These are phyloP conservation scores for Asobara japonica DNA, from an alignment of 1,140 invertebrate species.

Conservation along the genomic window DNA sequence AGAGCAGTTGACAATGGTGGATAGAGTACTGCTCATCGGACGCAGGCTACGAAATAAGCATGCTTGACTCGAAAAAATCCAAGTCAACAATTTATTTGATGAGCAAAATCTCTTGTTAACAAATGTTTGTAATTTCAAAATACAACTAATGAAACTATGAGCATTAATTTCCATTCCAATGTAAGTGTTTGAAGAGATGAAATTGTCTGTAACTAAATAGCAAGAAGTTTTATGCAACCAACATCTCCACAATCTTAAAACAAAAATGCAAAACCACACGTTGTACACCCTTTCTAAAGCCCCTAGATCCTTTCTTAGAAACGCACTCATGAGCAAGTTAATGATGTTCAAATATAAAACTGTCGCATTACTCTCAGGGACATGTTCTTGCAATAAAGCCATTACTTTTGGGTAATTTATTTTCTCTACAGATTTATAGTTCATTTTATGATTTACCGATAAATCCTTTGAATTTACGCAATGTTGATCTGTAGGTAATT, in stretches of 20 bases:
- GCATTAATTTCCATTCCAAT: slow-evolving; percentile 34
- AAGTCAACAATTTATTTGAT: slow-evolving; percentile 26
- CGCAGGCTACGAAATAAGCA: slow-evolving; percentile 28
- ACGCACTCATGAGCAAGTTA: neutral
- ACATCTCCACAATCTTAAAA: slow-evolving; percentile 17
- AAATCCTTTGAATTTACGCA: slow-evolving; percentile 17
- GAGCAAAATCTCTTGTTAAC: neutral
- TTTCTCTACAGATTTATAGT: slow-evolving; percentile 22
- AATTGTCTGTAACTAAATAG: slow-evolving; percentile 27
- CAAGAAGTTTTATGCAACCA: slow-evolving; percentile 5
- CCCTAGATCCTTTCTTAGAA: slow-evolving; percentile 11
- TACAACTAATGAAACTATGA: slow-evolving; percentile 27
- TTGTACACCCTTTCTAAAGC: slow-evolving; percentile 3
- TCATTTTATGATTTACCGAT: slow-evolving; percentile 23
- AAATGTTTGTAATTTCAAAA: slow-evolving; percentile 16
- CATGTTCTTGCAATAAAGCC: neutral
- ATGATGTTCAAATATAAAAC: slow-evolving; percentile 16
- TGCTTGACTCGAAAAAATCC: slow-evolving; percentile 24
- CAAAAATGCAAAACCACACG: slow-evolving; percentile 27
- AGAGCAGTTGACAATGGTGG: slow-evolving; percentile 31
- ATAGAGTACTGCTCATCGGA: slow-evolving; percentile 27
- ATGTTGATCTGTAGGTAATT: slow-evolving; percentile 23
- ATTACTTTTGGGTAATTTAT: slow-evolving; percentile 17
- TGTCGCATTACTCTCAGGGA: slow-evolving; percentile 14
- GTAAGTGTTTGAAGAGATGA: slow-evolving; percentile 19